Evolutionary conservation across 2,888 invertebrate genomes (phyloP).

Genomic region (Agrotis clavis): DNA sequence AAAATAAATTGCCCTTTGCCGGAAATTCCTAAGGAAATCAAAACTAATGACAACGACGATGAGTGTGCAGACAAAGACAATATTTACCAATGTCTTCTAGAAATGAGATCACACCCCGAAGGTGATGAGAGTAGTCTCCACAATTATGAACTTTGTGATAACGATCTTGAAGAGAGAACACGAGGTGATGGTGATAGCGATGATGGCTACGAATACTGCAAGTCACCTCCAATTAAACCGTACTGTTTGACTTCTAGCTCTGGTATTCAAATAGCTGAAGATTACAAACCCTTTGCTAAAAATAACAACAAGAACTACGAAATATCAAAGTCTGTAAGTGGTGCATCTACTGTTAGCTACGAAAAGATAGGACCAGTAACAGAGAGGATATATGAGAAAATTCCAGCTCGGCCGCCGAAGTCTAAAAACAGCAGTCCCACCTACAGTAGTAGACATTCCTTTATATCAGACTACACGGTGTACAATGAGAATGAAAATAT

Average conservation of each 20-base stretch:
- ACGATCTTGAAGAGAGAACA: slow-evolving; percentile 84
- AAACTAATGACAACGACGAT: slow-evolving; percentile 62
- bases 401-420: slow-evolving; percentile 79
- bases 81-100: slow-evolving; percentile 87
- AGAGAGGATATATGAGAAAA: slow-evolving; percentile 88
- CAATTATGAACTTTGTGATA: slow-evolving; percentile 89
- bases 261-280: slow-evolving; percentile 90
- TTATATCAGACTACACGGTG: slow-evolving; percentile 83
- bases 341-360: slow-evolving; percentile 86
- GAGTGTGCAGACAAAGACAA: slow-evolving; percentile 75
- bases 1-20: slow-evolving; percentile 89
- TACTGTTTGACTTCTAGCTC: slow-evolving; percentile 85
- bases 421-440: slow-evolving; percentile 84
- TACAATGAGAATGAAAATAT: slow-evolving; percentile 91
- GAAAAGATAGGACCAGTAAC: slow-evolving; percentile 84
- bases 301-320: slow-evolving; percentile 81
- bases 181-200: slow-evolving; percentile 88
- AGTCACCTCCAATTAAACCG: slow-evolving; percentile 83
- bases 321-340: slow-evolving; percentile 87
- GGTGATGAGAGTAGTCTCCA: slow-evolving; percentile 89
- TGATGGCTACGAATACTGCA: slow-evolving; percentile 89
- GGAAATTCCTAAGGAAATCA: slow-evolving; percentile 83
- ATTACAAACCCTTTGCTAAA: slow-evolving; percentile 82
- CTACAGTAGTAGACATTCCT: slow-evolving; percentile 83
- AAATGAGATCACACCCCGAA: slow-evolving; percentile 88